Conservation (phyloP, 2,113 vertebrate genomes). For the Orientallactaga bullata region DNA sequence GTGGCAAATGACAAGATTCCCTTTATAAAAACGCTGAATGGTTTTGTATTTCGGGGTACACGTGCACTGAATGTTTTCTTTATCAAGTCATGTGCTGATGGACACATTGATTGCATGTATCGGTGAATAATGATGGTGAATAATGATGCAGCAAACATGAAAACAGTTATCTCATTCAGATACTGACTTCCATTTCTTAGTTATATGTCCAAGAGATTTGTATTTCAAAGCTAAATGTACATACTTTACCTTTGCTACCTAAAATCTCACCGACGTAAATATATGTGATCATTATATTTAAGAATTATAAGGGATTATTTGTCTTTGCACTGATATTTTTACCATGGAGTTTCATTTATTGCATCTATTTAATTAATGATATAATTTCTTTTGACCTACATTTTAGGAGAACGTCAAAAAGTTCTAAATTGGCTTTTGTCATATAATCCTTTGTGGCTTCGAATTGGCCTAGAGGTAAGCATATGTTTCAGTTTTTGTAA, state of each 20-base stretch:
- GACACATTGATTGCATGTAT: background rate
- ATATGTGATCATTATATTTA: background rate
- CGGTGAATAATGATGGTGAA: background rate
- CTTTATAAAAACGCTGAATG: background rate
- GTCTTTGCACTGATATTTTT: background rate
- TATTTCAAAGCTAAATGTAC: background rate
- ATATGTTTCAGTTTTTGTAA: background rate
- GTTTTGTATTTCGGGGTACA: background rate
- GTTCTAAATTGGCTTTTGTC: constrained; percentile 95
- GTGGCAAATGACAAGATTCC: background rate
- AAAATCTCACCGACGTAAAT: background rate
- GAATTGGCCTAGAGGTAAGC: constrained; percentile 96
- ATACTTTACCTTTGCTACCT: background rate
- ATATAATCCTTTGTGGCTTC: constrained; percentile 97
- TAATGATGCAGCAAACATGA: background rate
- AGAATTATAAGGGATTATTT: background rate
- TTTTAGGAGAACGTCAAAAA: constrained; percentile 95
- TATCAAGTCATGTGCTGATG: background rate
- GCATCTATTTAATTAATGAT: background rate
- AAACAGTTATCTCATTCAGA: background rate
- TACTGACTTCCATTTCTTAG: background rate
- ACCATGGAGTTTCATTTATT: background rate
- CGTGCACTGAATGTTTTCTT: background rate
- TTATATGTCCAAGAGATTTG: background rate
- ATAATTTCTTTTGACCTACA: background rate